phyloP scores from a whole-genome alignment of 2,888 invertebrate genomes.

The Arctia plantaginis region DNA sequence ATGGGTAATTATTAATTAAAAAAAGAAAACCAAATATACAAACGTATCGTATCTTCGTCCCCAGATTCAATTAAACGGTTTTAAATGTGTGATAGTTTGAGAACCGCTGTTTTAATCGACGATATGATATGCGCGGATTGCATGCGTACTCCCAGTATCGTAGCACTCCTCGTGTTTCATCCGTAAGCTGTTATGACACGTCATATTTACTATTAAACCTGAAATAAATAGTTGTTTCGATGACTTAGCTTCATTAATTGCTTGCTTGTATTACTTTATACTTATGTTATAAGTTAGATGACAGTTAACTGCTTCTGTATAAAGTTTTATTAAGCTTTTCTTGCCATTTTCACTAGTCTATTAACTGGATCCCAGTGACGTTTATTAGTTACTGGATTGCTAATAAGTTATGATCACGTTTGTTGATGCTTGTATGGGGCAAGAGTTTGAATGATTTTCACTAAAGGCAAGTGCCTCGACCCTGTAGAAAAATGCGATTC shows the following conservation, averaged over 20 bases:
- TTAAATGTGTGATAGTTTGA: conserved; percentile 14
- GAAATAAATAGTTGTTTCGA: conserved; percentile 38
- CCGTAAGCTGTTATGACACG: conserved; percentile 44
- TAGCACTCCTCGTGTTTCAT: conserved; percentile 44
- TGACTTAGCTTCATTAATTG: conserved; percentile 15
- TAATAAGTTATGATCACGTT: neutral
- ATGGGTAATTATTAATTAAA: no score
- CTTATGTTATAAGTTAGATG: neutral
- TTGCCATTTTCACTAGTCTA: neutral
- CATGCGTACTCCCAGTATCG: conserved; percentile 47
- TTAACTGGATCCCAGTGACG: neutral
- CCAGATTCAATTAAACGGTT: neutral
- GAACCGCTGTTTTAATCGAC: conserved; percentile 22
- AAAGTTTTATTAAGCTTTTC: neutral
- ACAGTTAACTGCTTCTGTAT: neutral
- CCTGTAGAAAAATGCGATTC: neutral
- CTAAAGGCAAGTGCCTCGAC: neutral
- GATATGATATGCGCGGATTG: conserved; percentile 54
- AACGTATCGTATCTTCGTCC: neutral
- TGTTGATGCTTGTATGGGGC: neutral
- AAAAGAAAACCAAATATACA: neutral
- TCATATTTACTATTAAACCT: conserved; percentile 36
- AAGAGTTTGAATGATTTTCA: no score
- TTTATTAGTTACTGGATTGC: neutral
- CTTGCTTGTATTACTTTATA: conserved; percentile 12